Conservation (phyloP, 2,888 invertebrate genomes). For the Acanthosepion pharaonis region DNA sequence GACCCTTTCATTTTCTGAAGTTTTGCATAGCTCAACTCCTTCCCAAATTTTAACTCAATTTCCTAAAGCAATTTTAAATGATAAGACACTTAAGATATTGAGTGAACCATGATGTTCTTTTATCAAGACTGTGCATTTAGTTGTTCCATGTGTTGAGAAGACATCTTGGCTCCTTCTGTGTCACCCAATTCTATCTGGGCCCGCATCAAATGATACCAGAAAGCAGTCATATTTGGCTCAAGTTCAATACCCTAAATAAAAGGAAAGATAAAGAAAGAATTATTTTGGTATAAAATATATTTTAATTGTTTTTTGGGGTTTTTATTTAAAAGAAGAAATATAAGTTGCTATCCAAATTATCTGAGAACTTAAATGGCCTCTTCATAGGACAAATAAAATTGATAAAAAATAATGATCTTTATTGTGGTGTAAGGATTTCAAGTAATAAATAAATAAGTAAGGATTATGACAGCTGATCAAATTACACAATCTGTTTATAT, state of each 20-base stretch:
- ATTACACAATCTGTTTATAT: too few species aligned
- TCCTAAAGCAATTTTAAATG: not conserved
- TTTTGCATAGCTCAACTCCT: not conserved
- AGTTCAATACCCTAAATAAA: slow-evolving; percentile 56
- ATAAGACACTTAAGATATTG: not conserved
- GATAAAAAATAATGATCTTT: too few species aligned
- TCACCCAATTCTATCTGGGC: slow-evolving; percentile 56
- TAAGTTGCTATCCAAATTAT: too few species aligned
- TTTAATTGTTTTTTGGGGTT: too few species aligned
- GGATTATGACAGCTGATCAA: too few species aligned
- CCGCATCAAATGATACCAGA: slow-evolving; percentile 55
- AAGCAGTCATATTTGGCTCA: slow-evolving; percentile 55
- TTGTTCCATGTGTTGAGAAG: slow-evolving; percentile 47
- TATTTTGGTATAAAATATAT: not conserved
- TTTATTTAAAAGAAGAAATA: too few species aligned
- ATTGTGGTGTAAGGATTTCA: too few species aligned
- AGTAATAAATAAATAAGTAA: too few species aligned
- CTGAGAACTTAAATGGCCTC: too few species aligned
- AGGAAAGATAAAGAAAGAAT: not conserved
- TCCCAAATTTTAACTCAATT: not conserved
- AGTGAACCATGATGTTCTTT: not conserved
- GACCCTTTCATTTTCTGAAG: not conserved
- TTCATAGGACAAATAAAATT: too few species aligned
- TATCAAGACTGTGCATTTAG: not conserved
- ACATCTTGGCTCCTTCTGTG: slow-evolving; percentile 51